Evolutionary conservation across 1,140 invertebrate species (phyloP).

Genomic region (Penaeus vannamei): DNA sequence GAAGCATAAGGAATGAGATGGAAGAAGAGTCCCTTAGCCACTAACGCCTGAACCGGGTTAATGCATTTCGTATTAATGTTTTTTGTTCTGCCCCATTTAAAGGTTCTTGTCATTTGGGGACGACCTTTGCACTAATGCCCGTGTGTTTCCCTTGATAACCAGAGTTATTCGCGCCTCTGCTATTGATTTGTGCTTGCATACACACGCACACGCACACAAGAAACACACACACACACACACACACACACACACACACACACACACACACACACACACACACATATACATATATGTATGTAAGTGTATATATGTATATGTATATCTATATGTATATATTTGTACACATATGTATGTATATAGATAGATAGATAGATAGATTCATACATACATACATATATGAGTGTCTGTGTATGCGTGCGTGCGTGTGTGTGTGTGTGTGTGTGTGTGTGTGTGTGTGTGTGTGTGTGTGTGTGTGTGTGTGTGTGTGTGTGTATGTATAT

Average conservation of each 20-base stretch:
- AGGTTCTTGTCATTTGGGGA: no score
- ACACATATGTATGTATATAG: neutral
- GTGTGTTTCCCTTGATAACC: no score
- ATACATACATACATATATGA: neutral
- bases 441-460: conserved; percentile 25
- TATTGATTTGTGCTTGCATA: no score
- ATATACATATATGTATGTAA: neutral
- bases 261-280: conserved; percentile 4
- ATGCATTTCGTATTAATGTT: no score
- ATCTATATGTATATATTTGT: no score
- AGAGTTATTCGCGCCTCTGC: no score
- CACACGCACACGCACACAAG: neutral
- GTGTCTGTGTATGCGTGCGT: neutral
- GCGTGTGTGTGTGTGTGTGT: conserved; percentile 16
- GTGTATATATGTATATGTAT: neutral
- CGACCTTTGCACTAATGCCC: no score
- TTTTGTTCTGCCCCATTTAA: no score
- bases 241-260: neutral
- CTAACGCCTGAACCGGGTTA: no score
- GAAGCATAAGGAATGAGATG: no score
- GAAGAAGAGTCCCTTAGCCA: no score
- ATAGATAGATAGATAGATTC: neutral
- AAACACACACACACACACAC: neutral
- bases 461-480: conserved; percentile 25
- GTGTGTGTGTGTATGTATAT: conserved; percentile 28